Percentiles rank a stretch among this genome's conserved stretches.
Conservation (phyloP, 2,888 invertebrate species). For the Sinohyriopsis cumingii region DNA sequence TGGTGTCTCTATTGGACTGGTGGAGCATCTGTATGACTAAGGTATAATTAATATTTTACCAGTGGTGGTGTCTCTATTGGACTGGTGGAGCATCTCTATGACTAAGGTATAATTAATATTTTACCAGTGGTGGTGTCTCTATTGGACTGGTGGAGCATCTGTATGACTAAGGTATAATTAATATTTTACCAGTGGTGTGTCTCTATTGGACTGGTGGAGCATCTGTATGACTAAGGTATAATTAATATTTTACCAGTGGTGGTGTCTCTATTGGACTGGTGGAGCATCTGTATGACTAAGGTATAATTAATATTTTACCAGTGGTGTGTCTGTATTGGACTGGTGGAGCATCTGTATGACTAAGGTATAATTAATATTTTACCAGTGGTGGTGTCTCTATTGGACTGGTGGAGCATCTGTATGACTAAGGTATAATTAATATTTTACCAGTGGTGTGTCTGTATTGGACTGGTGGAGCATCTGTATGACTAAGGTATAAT, state of each 20-base stretch:
- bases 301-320: constrained; percentile 5
- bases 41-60: constrained; percentile 5
- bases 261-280: not conserved
- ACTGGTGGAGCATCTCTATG: constrained; percentile 34
- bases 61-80: not conserved
- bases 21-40: not conserved
- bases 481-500: not conserved
- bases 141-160: not conserved
- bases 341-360: constrained; percentile 32
- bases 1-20: not conserved
- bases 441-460: too few relatives aligned
- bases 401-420: not conserved
- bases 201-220: constrained; percentile 12
- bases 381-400: too few relatives aligned
- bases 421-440: not conserved
- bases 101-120: too few relatives aligned
- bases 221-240: constrained; percentile 37
- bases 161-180: not conserved
- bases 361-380: not conserved
- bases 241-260: too few relatives aligned
- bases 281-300: not conserved
- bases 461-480: not conserved
- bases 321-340: not conserved
- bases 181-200: constrained; percentile 5
- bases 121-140: too few relatives aligned